Evolutionary conservation across 2,113 vertebrate genomes (phyloP), one percentile per base, ranked within the genome.

Genomic region (Himantopus leucocephalus): DNA sequence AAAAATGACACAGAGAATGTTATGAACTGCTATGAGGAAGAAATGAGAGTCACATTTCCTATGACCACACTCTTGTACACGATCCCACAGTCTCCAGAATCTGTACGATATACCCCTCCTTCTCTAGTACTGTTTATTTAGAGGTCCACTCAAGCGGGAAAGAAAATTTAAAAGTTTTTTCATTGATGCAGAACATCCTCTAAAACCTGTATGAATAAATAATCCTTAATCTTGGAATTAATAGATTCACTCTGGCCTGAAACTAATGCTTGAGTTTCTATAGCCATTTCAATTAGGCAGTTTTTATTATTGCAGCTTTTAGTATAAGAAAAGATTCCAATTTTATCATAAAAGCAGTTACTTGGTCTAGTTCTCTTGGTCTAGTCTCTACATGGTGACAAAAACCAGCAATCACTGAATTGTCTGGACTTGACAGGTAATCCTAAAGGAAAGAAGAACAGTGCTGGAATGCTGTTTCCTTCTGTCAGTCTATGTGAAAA

Each of bases 111-210:
- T 72, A 85, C 55, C 58, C 67, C 18, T 86, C 73, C 74, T 96
- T 77, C 53, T 72, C 52, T 50, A 77, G 32, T 7, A 64, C 37
- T 55, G 67, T 87, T 97, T 94, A 95, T 72, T 93, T 81, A 94
- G 52, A 81, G 41, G 34, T 93, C 39, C 41, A 72, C 41, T 84
- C 34, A 56, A 91, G 84, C 0, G 2, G 23, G 43, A 92, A 96
- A 96, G 94, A 88, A 96, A 97, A 97, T 92, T 6, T 27, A 95
- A 88, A 78, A 64, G 41, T 27, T 30, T 70, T 30, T 93, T 94
- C 26, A 53, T 53, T 89, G 76, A 82, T 96, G 53, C 13, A 37
- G 47, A 94, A 93, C 12, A 89, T 85, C 71, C 70, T 79, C 80
- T 45, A 87, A 76, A 93, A 80, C 30, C 62, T 24, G 47, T 30